Evolutionary conservation across 2,888 invertebrate genomes (phyloP), one percentile per base, ranked within the genome.

Genomic region (Sphaerophoria rueppellii): DNA sequence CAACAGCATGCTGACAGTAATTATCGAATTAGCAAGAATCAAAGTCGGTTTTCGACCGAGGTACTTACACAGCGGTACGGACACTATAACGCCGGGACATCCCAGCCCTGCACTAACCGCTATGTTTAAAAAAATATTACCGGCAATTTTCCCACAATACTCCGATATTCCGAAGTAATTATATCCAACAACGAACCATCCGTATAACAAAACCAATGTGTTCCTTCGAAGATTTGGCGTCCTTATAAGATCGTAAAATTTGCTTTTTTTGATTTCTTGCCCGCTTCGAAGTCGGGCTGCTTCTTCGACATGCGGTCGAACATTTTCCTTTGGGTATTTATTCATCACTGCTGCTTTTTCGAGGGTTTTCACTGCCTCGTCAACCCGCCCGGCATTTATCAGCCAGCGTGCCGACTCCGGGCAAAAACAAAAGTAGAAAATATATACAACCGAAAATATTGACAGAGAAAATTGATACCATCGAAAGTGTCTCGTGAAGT

Each of bases 81-180:
- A 94, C 46, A 94, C 89, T 43, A 95, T 88, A 6, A 94, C 94
- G 32, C 94, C 94, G 2, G 95, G 94, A 69, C 94, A 87, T 87
- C 94, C 94, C 80, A 95, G 94, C n/a, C n/a, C n/a, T n/a, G 95
- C 96, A 55, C 96, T 95, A 32, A 96, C 92, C n/a, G 96, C 95
- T 74, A 96, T 96, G 89, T 96, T 97, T 37, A 95, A 90, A 91
- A 96, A 97, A 81, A 96, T 95, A 88, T 96, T 93, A 6, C 96
- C 96, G 0, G 95, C 95, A 6, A 96, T 93, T 88, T 95, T 94
- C 0, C 96, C 95, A 71, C 96, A 95, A 91, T 96, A 96, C 90
- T 97, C 96, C 0, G 96, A 95, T n/a, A 97, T 94, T 0, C 97
- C 97, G 89, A 96, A 97, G 92, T 97, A 96, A 88, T 96, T 95